phyloP scores from a whole-genome alignment of 2,888 invertebrate species.

The Trachelus tabidus region DNA sequence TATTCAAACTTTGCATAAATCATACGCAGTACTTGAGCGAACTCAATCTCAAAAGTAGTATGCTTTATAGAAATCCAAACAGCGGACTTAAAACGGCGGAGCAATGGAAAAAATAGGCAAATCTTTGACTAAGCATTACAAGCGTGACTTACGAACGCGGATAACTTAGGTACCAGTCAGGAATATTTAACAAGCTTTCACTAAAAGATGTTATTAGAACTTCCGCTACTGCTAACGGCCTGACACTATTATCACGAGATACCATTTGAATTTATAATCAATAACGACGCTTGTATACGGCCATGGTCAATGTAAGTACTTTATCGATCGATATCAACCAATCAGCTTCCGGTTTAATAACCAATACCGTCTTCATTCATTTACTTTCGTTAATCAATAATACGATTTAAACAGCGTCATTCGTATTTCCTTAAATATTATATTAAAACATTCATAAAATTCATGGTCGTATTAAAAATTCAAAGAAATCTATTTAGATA shows the following conservation, averaged over 20 bases:
- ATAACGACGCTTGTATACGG: background rate
- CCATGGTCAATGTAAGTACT: background rate
- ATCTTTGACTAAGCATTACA: background rate
- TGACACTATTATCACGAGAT: background rate
- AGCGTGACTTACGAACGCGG: background rate
- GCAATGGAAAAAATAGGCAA: background rate
- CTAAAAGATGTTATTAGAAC: slow-evolving; percentile 6
- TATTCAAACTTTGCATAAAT: background rate
- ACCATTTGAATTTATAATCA: background rate
- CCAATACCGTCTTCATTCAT: background rate
- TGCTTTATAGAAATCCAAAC: background rate
- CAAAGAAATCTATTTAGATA: background rate
- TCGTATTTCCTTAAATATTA: background rate
- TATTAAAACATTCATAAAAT: background rate
- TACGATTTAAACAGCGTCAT: background rate
- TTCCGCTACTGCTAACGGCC: slow-evolving; percentile 2
- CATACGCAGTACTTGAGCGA: background rate
- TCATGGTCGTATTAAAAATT: background rate
- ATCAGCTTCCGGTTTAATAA: background rate
- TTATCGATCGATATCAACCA: background rate
- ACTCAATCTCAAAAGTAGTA: background rate
- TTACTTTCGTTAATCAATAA: background rate
- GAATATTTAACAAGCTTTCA: slow-evolving; percentile 11
- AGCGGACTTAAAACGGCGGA: background rate
- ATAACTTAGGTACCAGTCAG: background rate